Base-by-base conservation (phyloP, 1,140 invertebrate genomes). In the Diorhabda sublineata region DNA sequence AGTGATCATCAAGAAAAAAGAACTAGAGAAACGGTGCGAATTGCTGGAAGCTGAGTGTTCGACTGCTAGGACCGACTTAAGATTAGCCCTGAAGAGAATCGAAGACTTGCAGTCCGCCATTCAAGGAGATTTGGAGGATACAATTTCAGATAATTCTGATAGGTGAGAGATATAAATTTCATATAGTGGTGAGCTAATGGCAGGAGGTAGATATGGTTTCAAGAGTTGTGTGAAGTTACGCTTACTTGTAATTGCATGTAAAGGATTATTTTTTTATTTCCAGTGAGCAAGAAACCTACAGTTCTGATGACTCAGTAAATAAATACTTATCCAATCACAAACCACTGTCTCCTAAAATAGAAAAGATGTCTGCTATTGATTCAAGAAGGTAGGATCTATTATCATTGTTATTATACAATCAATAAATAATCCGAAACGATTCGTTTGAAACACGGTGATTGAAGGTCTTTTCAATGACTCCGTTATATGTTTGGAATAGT, bases 51-150 rank as follows among this genome's bases (percentile, higher is more conserved):
- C 87, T 0, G 89, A 91, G 78, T 84, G 86, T 3, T 81, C 86
- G 57, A 84, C 87, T 6, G 82, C 87, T 0, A 83, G 85, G 69
- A 86, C 90, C 62, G 93, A 95, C 82, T 84, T 95, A 42, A 87
- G 91, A 66, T 81, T 95, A 73, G 92, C 93, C 4, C 81, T 94
- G 72, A 92, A 94, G 79, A 84, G 93, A 75, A 93, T 95, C 70
- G 90, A 92, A 61, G 93, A 95, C 81, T 81, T 95, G 5, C 92
- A 94, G 75, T 87, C 89, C 74, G 92, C 92, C n/a, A 90, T 95
- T 78, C 90, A 93, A 76, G 92, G 87, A 3, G 88, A 89, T 67
- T 83, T 90, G 64, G 89, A 90, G 66, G 85, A 87, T 75, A 84
- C 80, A n/a, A 85, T 83, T 45, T 83, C 82, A 58, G 87, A 88